Percentiles rank a stretch among this genome's conserved stretches.
Evolutionary conservation across 2,113 vertebrate species (phyloP).

Genomic region (Bagarius yarrelli): DNA sequence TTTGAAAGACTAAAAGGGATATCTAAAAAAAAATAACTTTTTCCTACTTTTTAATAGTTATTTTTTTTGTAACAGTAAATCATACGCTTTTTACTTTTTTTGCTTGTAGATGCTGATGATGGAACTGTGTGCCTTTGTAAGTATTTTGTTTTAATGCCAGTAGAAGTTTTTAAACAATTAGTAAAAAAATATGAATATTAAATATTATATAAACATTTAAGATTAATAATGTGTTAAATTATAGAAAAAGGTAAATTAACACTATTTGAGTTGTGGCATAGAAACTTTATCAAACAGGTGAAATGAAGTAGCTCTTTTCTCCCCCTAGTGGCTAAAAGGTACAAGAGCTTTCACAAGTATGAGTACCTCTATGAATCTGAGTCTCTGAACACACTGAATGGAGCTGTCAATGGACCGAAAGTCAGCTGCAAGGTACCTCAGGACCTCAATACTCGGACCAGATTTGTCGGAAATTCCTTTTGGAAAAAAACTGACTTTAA

Average conservation of each 20-base stretch:
- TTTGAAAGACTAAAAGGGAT: not conserved
- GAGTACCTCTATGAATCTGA: conserved; percentile 85
- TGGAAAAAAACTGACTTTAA: not conserved
- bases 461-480: not conserved
- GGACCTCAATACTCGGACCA: not conserved
- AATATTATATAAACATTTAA: not conserved
- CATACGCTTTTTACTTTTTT: conserved; percentile 6
- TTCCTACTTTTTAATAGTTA: not conserved
- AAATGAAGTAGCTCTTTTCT: conserved; percentile 38
- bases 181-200: not conserved
- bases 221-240: not conserved
- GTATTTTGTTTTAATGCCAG: conserved; percentile 41
- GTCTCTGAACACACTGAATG: conserved; percentile 77
- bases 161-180: not conserved
- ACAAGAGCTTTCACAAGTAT: conserved; percentile 86
- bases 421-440: conserved; percentile 80
- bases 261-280: not conserved
- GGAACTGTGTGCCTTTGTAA: conserved; percentile 68
- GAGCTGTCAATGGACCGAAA: conserved; percentile 78
- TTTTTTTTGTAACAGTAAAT: conserved; percentile 7
- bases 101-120: conserved; percentile 64
- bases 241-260: not conserved
- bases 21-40: not conserved
- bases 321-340: conserved; percentile 77
- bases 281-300: not conserved